Conservation (phyloP, 2,113 vertebrate genomes). For the Alethe diademata region DNA sequence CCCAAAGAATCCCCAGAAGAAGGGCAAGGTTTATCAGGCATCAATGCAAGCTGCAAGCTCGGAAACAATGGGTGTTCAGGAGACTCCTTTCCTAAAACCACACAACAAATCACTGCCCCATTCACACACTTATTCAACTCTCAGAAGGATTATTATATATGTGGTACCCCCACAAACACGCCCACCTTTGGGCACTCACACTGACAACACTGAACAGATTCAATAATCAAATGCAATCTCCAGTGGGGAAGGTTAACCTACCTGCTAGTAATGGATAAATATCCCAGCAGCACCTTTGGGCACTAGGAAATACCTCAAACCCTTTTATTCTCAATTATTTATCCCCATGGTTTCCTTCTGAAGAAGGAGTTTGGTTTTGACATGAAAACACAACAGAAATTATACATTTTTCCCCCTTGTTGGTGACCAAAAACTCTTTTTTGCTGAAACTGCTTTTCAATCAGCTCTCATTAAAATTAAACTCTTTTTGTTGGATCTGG, state of each 20-base stretch:
- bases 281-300: neutral
- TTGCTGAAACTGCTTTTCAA: neutral
- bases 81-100: neutral
- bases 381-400: neutral
- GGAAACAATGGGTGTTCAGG: neutral
- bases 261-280: neutral
- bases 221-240: neutral
- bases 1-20: neutral
- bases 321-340: neutral
- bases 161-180: accelerated
- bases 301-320: neutral
- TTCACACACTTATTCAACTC: neutral
- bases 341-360: neutral
- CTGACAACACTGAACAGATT: neutral
- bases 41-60: neutral
- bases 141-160: neutral
- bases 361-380: neutral
- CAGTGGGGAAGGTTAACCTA: neutral
- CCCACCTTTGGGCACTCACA: accelerated
- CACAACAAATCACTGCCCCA: neutral
- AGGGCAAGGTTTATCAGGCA: neutral
- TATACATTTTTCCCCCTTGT: accelerated
- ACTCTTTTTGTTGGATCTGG: neutral
- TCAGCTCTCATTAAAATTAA: neutral
- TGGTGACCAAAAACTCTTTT: neutral